Conservation (phyloP, 2,113 vertebrate species). For the Paramormyrops kingsleyae region DNA sequence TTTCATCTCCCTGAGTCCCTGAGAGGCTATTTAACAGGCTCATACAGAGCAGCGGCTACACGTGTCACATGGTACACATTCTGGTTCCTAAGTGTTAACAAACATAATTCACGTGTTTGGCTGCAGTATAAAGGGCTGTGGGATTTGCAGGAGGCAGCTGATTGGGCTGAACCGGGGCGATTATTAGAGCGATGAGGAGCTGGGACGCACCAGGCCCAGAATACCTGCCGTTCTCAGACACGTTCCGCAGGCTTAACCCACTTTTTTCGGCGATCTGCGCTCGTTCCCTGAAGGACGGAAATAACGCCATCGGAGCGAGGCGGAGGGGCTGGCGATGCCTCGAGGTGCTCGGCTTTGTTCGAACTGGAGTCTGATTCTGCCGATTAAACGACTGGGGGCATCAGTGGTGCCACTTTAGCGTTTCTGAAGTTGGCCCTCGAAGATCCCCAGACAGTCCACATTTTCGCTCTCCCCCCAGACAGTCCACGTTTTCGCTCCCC, state of each 20-base stretch:
- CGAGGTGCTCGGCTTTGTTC: slow-evolving; percentile 22
- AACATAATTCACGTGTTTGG: background rate
- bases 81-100: background rate
- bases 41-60: background rate
- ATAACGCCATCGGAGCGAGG: slow-evolving; percentile 22
- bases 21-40: background rate
- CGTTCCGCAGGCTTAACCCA: slow-evolving; percentile 28
- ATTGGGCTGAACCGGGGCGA: slow-evolving; percentile 11
- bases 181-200: slow-evolving; percentile 38
- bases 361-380: background rate
- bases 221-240: slow-evolving; percentile 22
- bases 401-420: background rate
- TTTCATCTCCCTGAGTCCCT: background rate
- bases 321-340: slow-evolving; percentile 19
- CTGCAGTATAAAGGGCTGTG: background rate
- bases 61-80: background rate
- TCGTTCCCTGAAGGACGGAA: slow-evolving; percentile 45
- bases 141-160: background rate
- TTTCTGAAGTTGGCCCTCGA: background rate
- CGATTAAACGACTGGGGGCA: background rate
- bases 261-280: slow-evolving; percentile 22
- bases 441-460: background rate
- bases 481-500: no score
- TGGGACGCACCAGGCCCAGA: slow-evolving; percentile 25
- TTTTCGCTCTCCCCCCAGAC: no score